Base-by-base conservation (phyloP, 2,888 invertebrate species). In the Xylophagus ater region DNA sequence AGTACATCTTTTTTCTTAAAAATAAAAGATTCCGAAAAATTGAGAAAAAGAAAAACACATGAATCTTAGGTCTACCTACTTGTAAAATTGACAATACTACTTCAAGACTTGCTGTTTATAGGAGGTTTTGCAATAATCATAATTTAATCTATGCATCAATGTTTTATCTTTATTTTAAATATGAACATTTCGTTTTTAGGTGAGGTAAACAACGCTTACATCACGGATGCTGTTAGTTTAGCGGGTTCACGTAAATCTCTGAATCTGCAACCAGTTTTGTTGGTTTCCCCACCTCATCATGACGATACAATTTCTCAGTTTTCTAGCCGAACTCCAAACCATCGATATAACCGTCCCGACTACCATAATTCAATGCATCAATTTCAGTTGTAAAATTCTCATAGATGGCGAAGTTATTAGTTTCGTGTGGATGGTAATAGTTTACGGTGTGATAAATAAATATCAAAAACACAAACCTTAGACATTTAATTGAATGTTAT, bases 131-230 rank as follows among this genome's bases (percentile, higher is more conserved):
- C n/a, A n/a, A n/a, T n/a, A n/a, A n/a, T n/a, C n/a, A n/a, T n/a
- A n/a, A n/a, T n/a, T n/a, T n/a, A n/a, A n/a, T n/a, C n/a, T n/a
- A n/a, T n/a, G n/a, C n/a, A n/a, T n/a, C n/a, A n/a, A n/a, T n/a
- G n/a, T n/a, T 18, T 18, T 7, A 7, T 30, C 20, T 4, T 9
- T 9, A 32, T 36, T 28, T 8, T 23, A 34, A 21, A 34, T 36
- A 21, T n/a, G 21, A 36, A 39, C 20, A 12, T 18, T 13, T 42
- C 40, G 36, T 39, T 63, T 70, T 41, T 66, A 88, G 89, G 88
- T 47, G 88, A 89, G 69, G 81, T 88, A 49, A 89, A 89, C 67
- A 80, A 83, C 53, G 88, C 82, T 6, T 89, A 84, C 62, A 77
- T 89, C 43, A 84, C 82, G 10, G 90, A 90, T 60, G 81, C 79